Evolutionary conservation across 2,113 vertebrate species (phyloP).

Genomic region (Apodemus speciosus): DNA sequence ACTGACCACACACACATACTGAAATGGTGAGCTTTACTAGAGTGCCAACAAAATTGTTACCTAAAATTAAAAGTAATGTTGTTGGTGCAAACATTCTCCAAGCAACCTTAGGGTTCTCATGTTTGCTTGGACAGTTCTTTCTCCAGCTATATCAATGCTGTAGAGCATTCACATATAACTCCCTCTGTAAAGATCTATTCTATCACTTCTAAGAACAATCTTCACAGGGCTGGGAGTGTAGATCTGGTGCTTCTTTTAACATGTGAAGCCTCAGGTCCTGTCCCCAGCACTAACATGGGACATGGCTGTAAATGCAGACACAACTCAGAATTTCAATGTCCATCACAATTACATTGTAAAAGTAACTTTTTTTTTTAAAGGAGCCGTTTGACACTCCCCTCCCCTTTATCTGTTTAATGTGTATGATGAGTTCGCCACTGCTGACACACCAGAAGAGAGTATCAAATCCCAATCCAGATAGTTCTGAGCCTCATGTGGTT

Average conservation of each 20-base stretch:
- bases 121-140: constrained; percentile 1
- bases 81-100: neutral
- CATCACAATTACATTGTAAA: neutral
- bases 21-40: neutral
- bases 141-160: neutral
- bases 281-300: neutral
- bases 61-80: neutral
- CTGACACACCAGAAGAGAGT: no score
- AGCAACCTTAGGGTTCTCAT: neutral
- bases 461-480: no score
- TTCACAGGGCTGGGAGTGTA: neutral
- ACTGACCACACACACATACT: neutral
- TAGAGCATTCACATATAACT: neutral
- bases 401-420: no score
- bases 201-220: neutral
- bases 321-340: neutral
- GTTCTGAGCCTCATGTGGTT: no score
- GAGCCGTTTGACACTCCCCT: no score
- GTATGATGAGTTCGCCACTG: no score
- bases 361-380: no score
- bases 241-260: no score
- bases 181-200: neutral
- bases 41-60: neutral
- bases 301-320: neutral
- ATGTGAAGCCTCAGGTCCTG: neutral